phyloP scores from a whole-genome alignment of 2,113 vertebrate species.

The Uropsilus gracilis region DNA sequence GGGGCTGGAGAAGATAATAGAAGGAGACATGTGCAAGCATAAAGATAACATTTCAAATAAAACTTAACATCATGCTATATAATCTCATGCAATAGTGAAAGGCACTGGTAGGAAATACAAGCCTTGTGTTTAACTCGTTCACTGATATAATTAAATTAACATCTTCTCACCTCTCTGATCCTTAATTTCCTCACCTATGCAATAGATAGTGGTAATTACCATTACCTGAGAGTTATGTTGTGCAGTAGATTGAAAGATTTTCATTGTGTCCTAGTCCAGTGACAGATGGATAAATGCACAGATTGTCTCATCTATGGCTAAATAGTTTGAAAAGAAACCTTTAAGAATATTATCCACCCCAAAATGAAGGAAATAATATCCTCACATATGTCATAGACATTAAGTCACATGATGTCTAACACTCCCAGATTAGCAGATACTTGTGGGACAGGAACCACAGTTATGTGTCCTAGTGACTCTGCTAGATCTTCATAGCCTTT shows the following conservation, averaged over 20 bases:
- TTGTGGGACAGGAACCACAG: background rate
- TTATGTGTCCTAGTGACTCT: background rate
- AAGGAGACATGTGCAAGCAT: background rate
- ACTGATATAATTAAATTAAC: background rate
- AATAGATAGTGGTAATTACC: background rate
- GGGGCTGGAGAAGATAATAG: constrained; percentile 3
- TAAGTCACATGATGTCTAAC: background rate
- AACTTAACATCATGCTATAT: background rate
- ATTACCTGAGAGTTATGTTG: background rate
- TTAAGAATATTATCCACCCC: background rate
- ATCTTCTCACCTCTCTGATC: background rate
- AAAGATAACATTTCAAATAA: constrained; percentile 60
- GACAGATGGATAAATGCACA: background rate
- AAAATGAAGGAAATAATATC: background rate
- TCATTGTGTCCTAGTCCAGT: background rate
- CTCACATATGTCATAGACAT: background rate
- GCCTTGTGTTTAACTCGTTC: background rate
- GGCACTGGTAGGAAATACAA: background rate
- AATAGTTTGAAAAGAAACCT: background rate
- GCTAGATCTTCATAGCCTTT: background rate
- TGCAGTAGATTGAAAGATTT: background rate
- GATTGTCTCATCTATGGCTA: background rate
- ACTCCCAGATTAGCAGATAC: background rate
- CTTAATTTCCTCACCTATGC: background rate
- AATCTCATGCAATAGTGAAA: background rate